Evolutionary conservation across 2,888 invertebrate species (phyloP).

Genomic region (Synergus gifuensis): DNA sequence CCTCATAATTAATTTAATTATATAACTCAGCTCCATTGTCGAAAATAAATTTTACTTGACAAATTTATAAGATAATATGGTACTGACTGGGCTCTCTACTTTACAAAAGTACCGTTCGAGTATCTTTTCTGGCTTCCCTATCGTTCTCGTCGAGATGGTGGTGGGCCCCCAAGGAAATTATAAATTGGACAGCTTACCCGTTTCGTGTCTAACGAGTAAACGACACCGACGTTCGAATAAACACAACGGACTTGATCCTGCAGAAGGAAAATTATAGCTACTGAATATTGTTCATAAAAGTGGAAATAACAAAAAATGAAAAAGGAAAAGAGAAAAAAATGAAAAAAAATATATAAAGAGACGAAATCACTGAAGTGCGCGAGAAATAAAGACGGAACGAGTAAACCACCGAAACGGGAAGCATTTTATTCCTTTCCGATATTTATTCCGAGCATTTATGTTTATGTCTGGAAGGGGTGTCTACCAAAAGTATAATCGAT

Average conservation of each 20-base stretch:
- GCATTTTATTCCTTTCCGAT: conserved; percentile 51
- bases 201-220: conserved; percentile 41
- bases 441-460: conserved; percentile 47
- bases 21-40: background rate
- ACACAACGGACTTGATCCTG: background rate
- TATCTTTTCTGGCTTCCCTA: background rate
- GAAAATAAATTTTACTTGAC: background rate
- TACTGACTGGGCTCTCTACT: background rate
- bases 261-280: conserved; percentile 11
- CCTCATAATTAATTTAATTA: too few species aligned
- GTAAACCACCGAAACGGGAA: conserved; percentile 18
- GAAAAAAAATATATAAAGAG: background rate
- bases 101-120: background rate
- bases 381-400: conserved; percentile 1
- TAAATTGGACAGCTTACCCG: conserved; percentile 57
- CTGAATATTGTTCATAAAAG: background rate
- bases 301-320: background rate
- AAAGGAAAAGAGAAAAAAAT: background rate
- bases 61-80: background rate
- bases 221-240: background rate
- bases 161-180: conserved; percentile 59
- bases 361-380: conserved; percentile 3
- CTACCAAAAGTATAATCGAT: conserved; percentile 50
- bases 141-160: background rate
- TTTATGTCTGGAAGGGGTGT: conserved; percentile 46